Evolutionary conservation across 2,888 invertebrate genomes (phyloP), one percentile per base, ranked within the genome.

Genomic region (Epinotia brunnichana): DNA sequence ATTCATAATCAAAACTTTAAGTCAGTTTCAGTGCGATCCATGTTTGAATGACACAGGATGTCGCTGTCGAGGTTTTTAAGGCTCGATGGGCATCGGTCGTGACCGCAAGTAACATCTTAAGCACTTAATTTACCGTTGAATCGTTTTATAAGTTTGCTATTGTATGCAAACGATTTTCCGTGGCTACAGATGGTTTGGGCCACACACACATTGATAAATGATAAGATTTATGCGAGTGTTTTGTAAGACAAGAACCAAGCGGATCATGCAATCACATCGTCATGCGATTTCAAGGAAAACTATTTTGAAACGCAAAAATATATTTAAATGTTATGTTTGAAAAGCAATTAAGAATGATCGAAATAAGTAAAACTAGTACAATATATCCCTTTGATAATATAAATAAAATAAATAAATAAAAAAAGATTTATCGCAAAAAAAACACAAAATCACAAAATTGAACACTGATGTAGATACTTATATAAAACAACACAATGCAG

Each of bases 131-230:
- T 78, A 76, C 76, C 71, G 77, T 77, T 82, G 80, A 81, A 79
- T 82, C 79, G 80, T 74, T 69, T 71, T 76, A 77, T 78, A 77
- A 77, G 75, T 76, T 75, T 67, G 73, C 79, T 74, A 82, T 83
- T 84, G 83, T 83, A 78, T 83, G 79, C 76, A 70, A 72, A 66
- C 76, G 67, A 72, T 70, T 76, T 73, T 75, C 70, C 73, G 73
- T 75, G 51, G 74, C 78, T 77, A 77, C 77, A 73, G 76, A 76
- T 72, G 63, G 68, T 70, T 77, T 77, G 71, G 75, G 77, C 76
- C 77, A 77, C 76, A 77, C 63, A 68, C 61, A 74, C 75, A 76
- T 24, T 2, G 21, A 73, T n/a, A n/a, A n/a, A n/a, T 11, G 53
- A 11, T 21, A 35, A 44, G 19, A 19, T 17, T 17, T 48, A 39